phyloP scores from a whole-genome alignment of 2,888 invertebrate species.

The Thecophora atra region DNA sequence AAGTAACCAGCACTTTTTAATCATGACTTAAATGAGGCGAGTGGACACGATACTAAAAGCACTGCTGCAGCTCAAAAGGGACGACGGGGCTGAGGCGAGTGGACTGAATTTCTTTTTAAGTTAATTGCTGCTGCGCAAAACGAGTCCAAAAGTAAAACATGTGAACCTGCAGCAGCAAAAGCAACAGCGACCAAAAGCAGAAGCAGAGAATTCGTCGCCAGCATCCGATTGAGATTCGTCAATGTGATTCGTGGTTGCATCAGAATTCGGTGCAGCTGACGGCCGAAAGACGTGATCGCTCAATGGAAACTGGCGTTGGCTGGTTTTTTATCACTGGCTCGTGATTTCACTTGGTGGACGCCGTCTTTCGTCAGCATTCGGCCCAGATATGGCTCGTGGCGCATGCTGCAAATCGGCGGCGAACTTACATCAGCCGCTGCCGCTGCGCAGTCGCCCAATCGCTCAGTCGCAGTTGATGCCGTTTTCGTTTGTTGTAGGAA shows the following conservation, averaged over 20 bases:
- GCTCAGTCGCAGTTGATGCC: neutral
- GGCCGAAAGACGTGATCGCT: neutral
- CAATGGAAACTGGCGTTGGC: neutral
- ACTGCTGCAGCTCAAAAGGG: no score
- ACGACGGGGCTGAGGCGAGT: neutral
- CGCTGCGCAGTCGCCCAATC: neutral
- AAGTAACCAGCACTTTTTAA: neutral
- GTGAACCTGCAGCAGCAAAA: neutral
- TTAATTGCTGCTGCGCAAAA: neutral
- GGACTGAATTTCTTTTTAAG: neutral
- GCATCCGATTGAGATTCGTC: neutral
- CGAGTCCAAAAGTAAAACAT: neutral
- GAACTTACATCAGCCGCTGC: constrained; percentile 24
- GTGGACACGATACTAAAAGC: no score
- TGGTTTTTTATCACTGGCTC: constrained; percentile 1
- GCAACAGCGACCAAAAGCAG: neutral
- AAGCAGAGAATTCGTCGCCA: neutral
- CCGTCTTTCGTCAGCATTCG: neutral
- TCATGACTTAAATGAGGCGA: neutral
- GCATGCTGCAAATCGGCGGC: constrained; percentile 1
- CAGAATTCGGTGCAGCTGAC: neutral
- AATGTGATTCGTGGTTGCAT: constrained; percentile 5
- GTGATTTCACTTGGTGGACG: neutral
- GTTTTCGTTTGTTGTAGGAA: neutral
- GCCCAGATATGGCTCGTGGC: neutral